A percentile compares a stretch with the other conserved stretches of the same genome.
Conservation (phyloP, 2,797 vertebrate genomes). For the Vultur gryphus region DNA sequence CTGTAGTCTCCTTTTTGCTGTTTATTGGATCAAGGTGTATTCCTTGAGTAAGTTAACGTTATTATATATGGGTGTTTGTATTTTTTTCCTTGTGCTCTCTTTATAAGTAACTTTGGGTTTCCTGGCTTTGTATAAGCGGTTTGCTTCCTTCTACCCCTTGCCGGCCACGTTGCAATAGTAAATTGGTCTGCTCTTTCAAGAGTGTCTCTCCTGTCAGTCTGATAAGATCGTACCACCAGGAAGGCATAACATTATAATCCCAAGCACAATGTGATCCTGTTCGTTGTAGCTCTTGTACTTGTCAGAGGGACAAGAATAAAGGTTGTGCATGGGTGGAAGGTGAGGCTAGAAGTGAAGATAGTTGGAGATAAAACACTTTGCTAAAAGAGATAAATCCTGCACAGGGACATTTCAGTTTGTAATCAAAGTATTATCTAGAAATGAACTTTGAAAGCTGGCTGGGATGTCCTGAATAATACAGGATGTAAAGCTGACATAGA, state of each 20-base stretch:
- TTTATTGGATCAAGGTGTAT: background rate
- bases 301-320: slow-evolving; percentile 47
- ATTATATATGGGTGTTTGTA: background rate
- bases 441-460: background rate
- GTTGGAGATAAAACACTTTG: slow-evolving; percentile 11
- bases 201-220: slow-evolving; percentile 19
- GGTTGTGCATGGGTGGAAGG: slow-evolving; percentile 18
- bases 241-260: slow-evolving; percentile 48
- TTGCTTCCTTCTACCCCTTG: background rate
- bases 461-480: background rate
- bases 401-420: background rate
- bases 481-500: background rate
- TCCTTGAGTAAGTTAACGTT: background rate
- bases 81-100: background rate
- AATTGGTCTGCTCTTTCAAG: slow-evolving; percentile 10
- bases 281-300: slow-evolving; percentile 51
- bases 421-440: slow-evolving; percentile 41
- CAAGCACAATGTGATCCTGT: slow-evolving; percentile 26
- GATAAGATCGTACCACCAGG: slow-evolving; percentile 3
- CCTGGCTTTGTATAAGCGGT: background rate
- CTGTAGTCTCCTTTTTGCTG: background rate
- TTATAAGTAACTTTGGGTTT: background rate
- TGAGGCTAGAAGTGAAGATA: background rate
- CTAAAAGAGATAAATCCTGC: slow-evolving; percentile 9
- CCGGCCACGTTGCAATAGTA: background rate